phyloP scores from a whole-genome alignment of 92 coral and sea anemone genomes.

The Desmophyllum pertusum region DNA sequence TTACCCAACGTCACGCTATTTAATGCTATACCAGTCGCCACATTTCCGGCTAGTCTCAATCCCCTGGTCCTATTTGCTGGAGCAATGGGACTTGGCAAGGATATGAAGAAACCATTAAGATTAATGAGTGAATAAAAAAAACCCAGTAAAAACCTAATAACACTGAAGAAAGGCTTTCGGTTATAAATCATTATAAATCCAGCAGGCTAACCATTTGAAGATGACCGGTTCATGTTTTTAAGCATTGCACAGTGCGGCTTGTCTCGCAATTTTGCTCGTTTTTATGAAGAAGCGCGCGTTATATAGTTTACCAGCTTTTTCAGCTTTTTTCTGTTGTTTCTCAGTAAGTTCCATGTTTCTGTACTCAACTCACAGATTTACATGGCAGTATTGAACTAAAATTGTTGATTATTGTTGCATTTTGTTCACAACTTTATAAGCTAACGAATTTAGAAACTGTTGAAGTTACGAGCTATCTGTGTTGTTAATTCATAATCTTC shows the following conservation, averaged over 20 bases:
- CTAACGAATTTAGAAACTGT: neutral
- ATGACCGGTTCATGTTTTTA: neutral
- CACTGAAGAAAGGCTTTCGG: neutral
- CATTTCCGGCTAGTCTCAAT: neutral
- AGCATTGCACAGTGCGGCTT: too few relatives aligned
- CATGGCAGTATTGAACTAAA: neutral
- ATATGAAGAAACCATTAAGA: neutral
- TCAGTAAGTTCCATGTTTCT: too few relatives aligned
- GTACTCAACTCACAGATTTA: too few relatives aligned
- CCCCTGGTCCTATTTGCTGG: neutral
- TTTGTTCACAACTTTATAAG: too few relatives aligned
- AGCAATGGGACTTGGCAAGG: neutral
- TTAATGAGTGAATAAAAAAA: neutral
- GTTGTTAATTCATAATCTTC: neutral
- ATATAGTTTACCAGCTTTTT: neutral
- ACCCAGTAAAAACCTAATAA: neutral
- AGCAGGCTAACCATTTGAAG: neutral
- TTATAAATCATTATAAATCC: too few relatives aligned
- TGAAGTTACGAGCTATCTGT: neutral
- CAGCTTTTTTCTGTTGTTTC: neutral
- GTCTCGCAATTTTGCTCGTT: too few relatives aligned
- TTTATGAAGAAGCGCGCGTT: too few relatives aligned
- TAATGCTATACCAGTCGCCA: neutral
- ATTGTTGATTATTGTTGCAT: neutral
- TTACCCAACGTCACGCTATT: constrained; percentile 17